Conservation (phyloP, 2,888 invertebrate species). For the Lasioglossum zephyrum region DNA sequence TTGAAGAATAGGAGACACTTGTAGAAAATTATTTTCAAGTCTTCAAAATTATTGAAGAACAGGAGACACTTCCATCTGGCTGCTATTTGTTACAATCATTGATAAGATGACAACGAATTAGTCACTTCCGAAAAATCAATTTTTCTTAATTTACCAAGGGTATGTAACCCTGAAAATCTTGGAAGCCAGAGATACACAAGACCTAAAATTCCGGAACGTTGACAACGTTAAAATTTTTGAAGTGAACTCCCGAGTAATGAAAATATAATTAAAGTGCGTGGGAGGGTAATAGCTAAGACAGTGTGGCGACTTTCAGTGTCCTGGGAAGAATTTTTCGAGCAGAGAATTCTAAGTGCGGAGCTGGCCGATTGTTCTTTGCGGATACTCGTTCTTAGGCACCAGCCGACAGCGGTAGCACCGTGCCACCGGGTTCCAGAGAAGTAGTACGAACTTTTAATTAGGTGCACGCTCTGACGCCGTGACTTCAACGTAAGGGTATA, state of each 20-base stretch:
- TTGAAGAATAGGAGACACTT: no score
- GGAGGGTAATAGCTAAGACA: not conserved
- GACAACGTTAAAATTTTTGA: not conserved
- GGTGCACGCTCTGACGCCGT: constrained; percentile 55
- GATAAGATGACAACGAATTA: no score
- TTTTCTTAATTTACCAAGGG: no score
- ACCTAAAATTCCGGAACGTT: no score
- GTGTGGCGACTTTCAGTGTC: constrained; percentile 26
- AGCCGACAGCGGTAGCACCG: constrained; percentile 46
- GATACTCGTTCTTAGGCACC: constrained; percentile 50
- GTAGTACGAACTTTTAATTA: constrained; percentile 67
- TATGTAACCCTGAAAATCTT: no score
- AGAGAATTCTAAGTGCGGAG: constrained; percentile 33
- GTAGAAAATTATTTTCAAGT: no score
- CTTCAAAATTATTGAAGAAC: no score
- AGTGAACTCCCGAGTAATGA: not conserved
- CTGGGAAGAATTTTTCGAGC: constrained; percentile 42
- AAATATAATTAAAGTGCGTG: not conserved
- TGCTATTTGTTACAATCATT: no score
- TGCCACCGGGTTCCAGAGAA: constrained; percentile 37
- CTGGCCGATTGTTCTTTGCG: constrained; percentile 39
- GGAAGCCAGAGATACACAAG: no score
- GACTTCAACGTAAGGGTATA: constrained; percentile 51
- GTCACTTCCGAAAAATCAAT: no score
- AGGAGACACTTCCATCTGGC: no score